Percentiles rank a stretch among this genome's conserved stretches.
Evolutionary conservation across 2,797 vertebrate species (phyloP).

Genomic region (Oophaga sylvatica): DNA sequence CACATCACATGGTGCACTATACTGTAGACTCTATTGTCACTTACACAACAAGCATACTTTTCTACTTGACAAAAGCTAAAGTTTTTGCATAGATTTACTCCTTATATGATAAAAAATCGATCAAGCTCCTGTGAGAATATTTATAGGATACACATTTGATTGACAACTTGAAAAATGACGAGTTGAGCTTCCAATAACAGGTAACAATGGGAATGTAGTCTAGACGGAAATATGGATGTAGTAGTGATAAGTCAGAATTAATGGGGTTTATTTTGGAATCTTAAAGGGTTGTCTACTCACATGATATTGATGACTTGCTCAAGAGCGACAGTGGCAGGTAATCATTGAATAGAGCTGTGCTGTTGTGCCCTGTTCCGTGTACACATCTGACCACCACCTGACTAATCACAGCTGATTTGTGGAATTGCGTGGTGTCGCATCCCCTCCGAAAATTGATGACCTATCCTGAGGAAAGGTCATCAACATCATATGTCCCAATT

Average conservation of each 20-base stretch:
- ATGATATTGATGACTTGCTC: no score
- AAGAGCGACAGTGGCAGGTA: no score
- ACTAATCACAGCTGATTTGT: no score
- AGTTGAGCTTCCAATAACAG: not conserved
- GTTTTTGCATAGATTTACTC: not conserved
- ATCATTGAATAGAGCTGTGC: no score
- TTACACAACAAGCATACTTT: not conserved
- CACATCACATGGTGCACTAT: not conserved
- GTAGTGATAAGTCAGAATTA: not conserved
- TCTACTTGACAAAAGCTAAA: not conserved
- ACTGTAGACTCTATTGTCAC: not conserved
- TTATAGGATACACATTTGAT: not conserved
- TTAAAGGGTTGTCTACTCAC: no score
- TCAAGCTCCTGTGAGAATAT: not conserved
- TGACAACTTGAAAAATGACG: not conserved
- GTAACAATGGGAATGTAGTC: not conserved
- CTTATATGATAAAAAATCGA: not conserved
- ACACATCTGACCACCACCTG: no score
- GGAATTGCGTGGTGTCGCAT: no score
- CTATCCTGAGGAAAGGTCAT: no score
- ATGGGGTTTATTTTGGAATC: no score
- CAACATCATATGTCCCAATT: no score
- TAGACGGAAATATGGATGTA: not conserved
- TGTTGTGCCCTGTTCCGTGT: no score
- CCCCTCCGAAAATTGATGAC: no score